phyloP scores from a whole-genome alignment of 2,797 vertebrate species.

The Cuculus canorus region DNA sequence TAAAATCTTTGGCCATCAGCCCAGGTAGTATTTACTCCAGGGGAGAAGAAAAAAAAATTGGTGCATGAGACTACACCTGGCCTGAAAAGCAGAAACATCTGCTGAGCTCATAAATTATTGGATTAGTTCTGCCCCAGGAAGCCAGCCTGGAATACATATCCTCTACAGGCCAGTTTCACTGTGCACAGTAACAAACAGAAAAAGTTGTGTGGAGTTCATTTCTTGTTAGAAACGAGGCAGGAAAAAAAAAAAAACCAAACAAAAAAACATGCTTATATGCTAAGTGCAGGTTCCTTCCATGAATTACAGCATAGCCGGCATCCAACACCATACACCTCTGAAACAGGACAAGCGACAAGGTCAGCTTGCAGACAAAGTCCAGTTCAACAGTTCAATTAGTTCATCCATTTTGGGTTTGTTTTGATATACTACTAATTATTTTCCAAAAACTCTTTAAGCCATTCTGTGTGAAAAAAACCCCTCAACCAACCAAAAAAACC shows the following conservation, averaged over 20 bases:
- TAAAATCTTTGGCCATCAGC: conserved; percentile 22
- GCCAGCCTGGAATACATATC: neutral
- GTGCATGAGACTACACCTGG: conserved; percentile 54
- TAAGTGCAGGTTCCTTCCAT: neutral
- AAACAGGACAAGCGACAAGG: neutral
- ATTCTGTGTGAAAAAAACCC: neutral
- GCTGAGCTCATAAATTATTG: conserved; percentile 21
- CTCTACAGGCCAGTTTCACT: conserved; percentile 5
- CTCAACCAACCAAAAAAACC: neutral
- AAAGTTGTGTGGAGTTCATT: conserved; percentile 1
- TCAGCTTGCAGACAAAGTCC: neutral
- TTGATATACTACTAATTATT: neutral
- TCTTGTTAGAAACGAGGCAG: neutral
- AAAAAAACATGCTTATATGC: neutral
- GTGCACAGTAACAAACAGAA: neutral
- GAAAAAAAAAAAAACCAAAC: too few relatives aligned
- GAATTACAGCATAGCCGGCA: neutral
- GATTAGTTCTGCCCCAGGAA: conserved; percentile 55
- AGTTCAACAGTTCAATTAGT: neutral
- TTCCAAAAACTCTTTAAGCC: neutral
- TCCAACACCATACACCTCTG: neutral
- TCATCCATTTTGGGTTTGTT: neutral
- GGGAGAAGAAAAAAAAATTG: neutral
- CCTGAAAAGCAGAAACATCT: conserved; percentile 48
- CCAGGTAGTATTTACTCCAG: conserved; percentile 20